phyloP scores from a whole-genome alignment of 2,113 vertebrate species.

The Hippocampus guttulatus region DNA sequence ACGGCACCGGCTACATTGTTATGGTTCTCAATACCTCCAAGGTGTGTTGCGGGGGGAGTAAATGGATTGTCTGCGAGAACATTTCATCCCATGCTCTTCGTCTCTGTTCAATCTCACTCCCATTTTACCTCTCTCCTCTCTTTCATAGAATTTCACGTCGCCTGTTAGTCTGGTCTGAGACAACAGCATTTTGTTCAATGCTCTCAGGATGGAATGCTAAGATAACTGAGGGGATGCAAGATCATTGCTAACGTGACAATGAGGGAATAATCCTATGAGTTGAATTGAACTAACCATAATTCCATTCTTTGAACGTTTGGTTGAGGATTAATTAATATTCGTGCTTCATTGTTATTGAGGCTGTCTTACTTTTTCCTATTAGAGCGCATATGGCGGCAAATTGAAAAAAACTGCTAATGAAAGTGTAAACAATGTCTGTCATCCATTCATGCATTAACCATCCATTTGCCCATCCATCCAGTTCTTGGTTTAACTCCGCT shows the following conservation, averaged over 20 bases:
- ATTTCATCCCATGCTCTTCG: slow-evolving; percentile 37
- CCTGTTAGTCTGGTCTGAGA: neutral
- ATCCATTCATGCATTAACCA: neutral
- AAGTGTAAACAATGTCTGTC: neutral
- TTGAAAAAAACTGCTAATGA: neutral
- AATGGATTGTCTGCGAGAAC: slow-evolving; percentile 69
- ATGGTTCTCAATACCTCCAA: slow-evolving; percentile 73
- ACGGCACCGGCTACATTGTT: slow-evolving; percentile 67
- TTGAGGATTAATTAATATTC: neutral
- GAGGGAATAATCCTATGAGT: neutral
- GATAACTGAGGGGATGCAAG: neutral
- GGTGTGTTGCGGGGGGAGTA: slow-evolving; percentile 67
- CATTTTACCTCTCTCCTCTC: slow-evolving; percentile 5
- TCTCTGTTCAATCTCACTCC: slow-evolving; percentile 13
- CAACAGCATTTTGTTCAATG: neutral
- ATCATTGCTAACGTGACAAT: neutral
- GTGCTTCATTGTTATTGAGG: no score
- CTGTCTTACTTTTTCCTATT: no score
- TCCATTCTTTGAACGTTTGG: neutral
- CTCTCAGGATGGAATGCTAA: neutral
- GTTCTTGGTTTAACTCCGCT: neutral
- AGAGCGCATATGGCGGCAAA: no score
- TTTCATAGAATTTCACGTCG: neutral
- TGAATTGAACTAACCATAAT: neutral
- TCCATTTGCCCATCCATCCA: neutral